Conservation (phyloP, 2,113 vertebrate species). For the Cercopithecus mona region DNA sequence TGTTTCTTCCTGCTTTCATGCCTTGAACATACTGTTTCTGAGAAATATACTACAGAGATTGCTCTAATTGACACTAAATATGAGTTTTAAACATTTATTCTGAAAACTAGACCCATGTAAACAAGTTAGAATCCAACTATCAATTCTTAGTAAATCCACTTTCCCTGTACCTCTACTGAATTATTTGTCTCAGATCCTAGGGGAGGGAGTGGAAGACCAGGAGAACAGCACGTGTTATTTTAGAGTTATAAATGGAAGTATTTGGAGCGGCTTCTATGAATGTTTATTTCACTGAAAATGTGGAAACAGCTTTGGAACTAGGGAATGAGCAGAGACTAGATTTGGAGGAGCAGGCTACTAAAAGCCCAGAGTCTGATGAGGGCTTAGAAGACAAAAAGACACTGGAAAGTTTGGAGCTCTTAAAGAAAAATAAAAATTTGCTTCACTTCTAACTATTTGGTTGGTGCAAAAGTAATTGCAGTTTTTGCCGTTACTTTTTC, state of each 20-base stretch:
- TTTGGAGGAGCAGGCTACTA: no score
- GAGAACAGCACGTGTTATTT: neutral
- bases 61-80: neutral
- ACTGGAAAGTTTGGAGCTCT: no score
- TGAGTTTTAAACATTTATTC: neutral
- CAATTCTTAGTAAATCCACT: neutral
- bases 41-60: neutral
- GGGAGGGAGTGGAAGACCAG: neutral
- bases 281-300: no score
- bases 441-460: slow-evolving; percentile 63
- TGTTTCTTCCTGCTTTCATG: neutral
- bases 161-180: neutral
- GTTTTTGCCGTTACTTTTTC: no score
- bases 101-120: neutral
- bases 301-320: no score
- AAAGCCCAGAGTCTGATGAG: no score
- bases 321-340: no score
- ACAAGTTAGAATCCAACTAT: neutral
- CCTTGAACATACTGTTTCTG: neutral
- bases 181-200: neutral
- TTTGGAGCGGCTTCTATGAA: slow-evolving; percentile 69
- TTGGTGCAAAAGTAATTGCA: no score
- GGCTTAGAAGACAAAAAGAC: no score
- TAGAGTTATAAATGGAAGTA: slow-evolving; percentile 37
- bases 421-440: slow-evolving; percentile 14